A percentile compares a stretch with the other conserved stretches of the same genome.
These are phyloP conservation scores for Manduca sexta DNA, from an alignment of 1,140 invertebrate species.

Conservation along the genomic window DNA sequence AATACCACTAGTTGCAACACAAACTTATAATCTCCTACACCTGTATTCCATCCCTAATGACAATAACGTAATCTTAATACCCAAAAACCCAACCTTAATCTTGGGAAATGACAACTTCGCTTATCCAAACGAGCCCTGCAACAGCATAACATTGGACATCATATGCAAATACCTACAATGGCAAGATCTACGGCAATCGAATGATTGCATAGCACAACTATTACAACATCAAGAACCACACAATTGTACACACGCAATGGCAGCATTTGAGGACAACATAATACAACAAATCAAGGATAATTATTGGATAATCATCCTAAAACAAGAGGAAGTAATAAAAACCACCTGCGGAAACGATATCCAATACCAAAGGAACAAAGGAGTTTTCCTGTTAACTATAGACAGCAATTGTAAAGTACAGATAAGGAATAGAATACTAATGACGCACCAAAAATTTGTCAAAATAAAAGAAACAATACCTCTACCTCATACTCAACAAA, in stretches of 20 bases:
- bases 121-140: constrained; percentile 19
- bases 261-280: constrained; percentile 11
- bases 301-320: constrained; percentile 18
- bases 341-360: constrained; percentile 10
- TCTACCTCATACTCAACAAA: constrained; percentile 1
- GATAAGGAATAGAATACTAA: constrained; percentile 1
- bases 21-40: constrained; percentile 11
- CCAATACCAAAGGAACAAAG: constrained; percentile 11
- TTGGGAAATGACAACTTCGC: constrained; percentile 24
- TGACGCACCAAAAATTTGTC: constrained; percentile 3
- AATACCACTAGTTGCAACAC: constrained; percentile 5
- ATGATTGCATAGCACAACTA: constrained; percentile 8
- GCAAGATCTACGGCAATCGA: constrained; percentile 7
- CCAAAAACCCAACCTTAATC: constrained; percentile 19
- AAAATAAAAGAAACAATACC: constrained; percentile 8
- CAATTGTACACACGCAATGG: constrained; percentile 6
- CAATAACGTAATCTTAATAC: constrained; percentile 19
- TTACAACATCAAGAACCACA: constrained; percentile 8
- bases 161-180: constrained; percentile 23
- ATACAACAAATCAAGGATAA: constrained; percentile 25
- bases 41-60: constrained; percentile 18
- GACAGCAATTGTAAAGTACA: constrained; percentile 3
- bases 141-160: constrained; percentile 7
- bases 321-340: constrained; percentile 21
- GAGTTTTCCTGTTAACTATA: neutral